These are phyloP conservation scores for Macrostomum lignano DNA, from an alignment of 1,140 invertebrate species.

Conservation along the genomic window DNA sequence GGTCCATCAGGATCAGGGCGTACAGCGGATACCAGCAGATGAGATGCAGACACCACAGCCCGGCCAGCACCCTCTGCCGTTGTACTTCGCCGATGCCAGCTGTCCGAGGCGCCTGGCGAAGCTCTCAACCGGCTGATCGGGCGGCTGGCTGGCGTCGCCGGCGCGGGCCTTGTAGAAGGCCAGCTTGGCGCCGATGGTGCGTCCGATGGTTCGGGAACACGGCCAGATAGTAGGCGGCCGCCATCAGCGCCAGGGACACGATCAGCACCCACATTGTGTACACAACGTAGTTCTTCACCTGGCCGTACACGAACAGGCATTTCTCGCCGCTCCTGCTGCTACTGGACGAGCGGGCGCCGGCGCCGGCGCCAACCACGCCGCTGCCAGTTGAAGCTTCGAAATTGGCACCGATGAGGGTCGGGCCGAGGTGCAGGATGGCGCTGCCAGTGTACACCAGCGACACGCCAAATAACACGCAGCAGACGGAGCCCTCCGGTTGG, in stretches of 20 bases:
- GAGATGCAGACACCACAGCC: conserved; percentile 10
- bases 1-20: conserved; percentile 19
- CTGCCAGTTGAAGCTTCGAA: no score
- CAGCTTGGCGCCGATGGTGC: no score
- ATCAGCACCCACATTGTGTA: conserved; percentile 24
- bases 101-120: no score
- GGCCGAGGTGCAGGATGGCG: conserved; percentile 23
- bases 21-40: conserved; percentile 25
- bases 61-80: no score
- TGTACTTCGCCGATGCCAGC: no score
- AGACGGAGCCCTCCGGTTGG: conserved; percentile 16
- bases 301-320: conserved; percentile 20
- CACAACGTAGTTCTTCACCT: conserved; percentile 19
- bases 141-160: no score
- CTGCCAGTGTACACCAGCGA: conserved; percentile 22
- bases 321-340: conserved; percentile 21
- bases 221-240: conserved; percentile 16
- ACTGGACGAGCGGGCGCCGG: no score
- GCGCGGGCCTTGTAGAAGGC: no score
- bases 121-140: no score
- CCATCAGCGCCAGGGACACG: conserved; percentile 15
- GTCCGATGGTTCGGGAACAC: no score
- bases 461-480: conserved; percentile 22
- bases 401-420: conserved; percentile 24
- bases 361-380: no score